Evolutionary conservation across 2,888 invertebrate genomes (phyloP).

Genomic region (Sminthurides aquaticus): DNA sequence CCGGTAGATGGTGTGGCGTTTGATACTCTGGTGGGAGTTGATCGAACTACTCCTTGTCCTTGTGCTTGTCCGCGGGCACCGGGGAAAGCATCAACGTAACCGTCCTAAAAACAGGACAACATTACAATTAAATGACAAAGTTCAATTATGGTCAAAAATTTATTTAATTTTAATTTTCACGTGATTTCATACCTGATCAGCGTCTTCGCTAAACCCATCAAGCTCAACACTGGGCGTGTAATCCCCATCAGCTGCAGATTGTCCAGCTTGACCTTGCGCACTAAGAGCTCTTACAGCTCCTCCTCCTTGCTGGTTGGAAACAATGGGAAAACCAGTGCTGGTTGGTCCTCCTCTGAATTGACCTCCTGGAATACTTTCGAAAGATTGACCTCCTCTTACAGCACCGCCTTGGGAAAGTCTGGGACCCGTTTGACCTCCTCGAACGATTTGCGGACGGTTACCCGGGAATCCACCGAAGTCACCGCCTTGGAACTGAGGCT

Average conservation of each 20-base stretch:
- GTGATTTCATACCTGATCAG: conserved; percentile 32
- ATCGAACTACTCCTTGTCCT: too few species aligned
- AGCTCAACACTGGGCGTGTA: conserved; percentile 35
- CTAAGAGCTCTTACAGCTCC: conserved; percentile 17
- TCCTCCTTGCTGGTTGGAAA: conserved; percentile 22
- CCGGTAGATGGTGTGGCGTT: background rate
- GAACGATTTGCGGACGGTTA: background rate
- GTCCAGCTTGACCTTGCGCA: conserved; percentile 8
- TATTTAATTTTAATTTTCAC: background rate
- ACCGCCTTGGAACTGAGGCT: conserved; percentile 11
- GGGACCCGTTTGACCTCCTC: background rate
- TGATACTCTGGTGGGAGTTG: background rate
- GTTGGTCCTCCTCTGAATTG: conserved; percentile 3
- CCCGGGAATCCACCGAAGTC: background rate
- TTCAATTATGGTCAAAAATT: background rate
- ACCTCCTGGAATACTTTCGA: background rate
- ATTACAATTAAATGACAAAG: background rate
- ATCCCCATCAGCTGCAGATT: background rate
- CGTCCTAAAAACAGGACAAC: conserved; percentile 9
- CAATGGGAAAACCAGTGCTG: conserved; percentile 12
- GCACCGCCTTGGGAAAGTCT: background rate
- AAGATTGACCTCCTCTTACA: background rate
- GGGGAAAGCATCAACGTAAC: conserved; percentile 1
- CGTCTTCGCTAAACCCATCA: conserved; percentile 42
- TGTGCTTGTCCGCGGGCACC: conserved; percentile 5